Evolutionary conservation across 2,797 vertebrate genomes (phyloP).

Genomic region (Chanos chanos): DNA sequence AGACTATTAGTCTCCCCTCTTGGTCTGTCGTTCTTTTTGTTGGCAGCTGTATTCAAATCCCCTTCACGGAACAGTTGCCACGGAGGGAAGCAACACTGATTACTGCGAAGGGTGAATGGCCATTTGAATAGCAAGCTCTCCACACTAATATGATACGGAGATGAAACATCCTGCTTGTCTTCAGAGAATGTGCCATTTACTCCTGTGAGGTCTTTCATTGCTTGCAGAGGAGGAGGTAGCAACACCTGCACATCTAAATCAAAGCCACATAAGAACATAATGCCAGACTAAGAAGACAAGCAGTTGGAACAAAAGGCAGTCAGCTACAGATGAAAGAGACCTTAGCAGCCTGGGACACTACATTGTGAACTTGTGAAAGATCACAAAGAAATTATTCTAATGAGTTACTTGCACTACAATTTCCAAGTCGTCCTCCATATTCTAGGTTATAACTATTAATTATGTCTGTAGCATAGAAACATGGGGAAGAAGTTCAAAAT

Average conservation of each 20-base stretch:
- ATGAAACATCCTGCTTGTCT: slow-evolving; percentile 22
- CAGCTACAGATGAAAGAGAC: slow-evolving; percentile 11
- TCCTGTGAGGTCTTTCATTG: not conserved
- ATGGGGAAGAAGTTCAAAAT: slow-evolving; percentile 3
- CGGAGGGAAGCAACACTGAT: slow-evolving; percentile 1
- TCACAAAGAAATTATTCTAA: slow-evolving; percentile 32
- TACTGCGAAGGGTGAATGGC: slow-evolving; percentile 9
- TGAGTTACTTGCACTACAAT: slow-evolving; percentile 29
- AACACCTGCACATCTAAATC: slow-evolving; percentile 35
- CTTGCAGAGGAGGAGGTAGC: not conserved
- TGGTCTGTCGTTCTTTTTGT: not conserved
- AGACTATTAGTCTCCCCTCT: not conserved
- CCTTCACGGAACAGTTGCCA: slow-evolving; percentile 16
- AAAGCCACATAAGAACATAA: slow-evolving; percentile 9
- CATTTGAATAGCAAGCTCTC: slow-evolving; percentile 24
- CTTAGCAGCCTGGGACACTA: not conserved
- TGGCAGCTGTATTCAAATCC: slow-evolving; percentile 12
- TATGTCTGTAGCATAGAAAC: slow-evolving; percentile 18
- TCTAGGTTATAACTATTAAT: slow-evolving; percentile 40
- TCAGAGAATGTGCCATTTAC: slow-evolving; percentile 17
- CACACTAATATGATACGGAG: slow-evolving; percentile 19
- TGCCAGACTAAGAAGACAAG: slow-evolving; percentile 10
- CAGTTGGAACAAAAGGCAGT: slow-evolving; percentile 2
- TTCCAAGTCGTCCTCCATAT: slow-evolving; percentile 15
- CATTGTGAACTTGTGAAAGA: slow-evolving; percentile 27